These are phyloP conservation scores for Limenitis camilla DNA, from an alignment of 2,888 invertebrate species.

Conservation along the genomic window DNA sequence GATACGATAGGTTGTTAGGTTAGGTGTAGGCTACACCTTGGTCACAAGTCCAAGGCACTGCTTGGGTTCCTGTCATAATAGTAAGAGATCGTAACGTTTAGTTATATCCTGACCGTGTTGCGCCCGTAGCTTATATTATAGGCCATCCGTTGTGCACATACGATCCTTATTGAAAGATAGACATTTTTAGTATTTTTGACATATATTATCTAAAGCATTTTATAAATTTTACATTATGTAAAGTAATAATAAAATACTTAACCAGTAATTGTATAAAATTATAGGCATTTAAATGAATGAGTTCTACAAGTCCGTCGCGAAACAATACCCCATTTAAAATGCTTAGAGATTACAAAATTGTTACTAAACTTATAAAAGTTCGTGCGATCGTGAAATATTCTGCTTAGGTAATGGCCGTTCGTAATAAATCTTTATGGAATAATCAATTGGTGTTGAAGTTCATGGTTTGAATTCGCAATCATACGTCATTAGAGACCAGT, in stretches of 20 bases:
- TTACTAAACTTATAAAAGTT: conserved; percentile 1
- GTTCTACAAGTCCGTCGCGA: not conserved
- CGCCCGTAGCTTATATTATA: too few relatives aligned
- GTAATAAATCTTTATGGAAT: conserved; percentile 10
- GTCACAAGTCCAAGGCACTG: too few relatives aligned
- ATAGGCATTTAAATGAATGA: not conserved
- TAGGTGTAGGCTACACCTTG: too few relatives aligned
- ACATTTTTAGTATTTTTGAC: too few relatives aligned
- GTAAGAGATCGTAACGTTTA: too few relatives aligned
- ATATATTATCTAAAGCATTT: too few relatives aligned
- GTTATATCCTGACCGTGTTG: too few relatives aligned
- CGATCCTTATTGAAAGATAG: too few relatives aligned
- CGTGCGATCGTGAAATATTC: conserved; percentile 4
- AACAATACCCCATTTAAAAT: not conserved
- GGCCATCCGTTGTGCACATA: too few relatives aligned
- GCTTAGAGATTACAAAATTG: not conserved
- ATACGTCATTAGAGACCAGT: conserved; percentile 8
- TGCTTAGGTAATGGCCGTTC: conserved; percentile 5
- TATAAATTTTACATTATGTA: too few relatives aligned
- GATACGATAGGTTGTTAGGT: too few relatives aligned
- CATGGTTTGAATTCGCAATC: conserved; percentile 12
- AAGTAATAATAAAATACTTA: not conserved
- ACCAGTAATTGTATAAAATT: not conserved
- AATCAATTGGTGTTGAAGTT: conserved; percentile 15
- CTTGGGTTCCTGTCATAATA: too few relatives aligned